These are phyloP conservation scores for Carapus acus DNA, from an alignment of 2,797 vertebrate species.

Conservation along the genomic window DNA sequence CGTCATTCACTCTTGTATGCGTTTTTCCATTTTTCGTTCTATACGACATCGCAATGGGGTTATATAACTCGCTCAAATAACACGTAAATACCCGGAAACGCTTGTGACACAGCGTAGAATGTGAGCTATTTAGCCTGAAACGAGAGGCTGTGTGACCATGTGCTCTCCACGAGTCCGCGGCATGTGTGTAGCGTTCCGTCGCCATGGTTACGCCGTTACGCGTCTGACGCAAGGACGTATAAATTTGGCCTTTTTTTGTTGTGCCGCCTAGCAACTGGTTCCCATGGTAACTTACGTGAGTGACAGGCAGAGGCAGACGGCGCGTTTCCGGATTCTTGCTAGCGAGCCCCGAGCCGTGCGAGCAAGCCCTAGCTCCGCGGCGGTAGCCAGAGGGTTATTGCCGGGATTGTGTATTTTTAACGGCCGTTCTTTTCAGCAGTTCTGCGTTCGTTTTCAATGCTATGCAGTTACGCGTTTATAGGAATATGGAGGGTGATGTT, in stretches of 20 bases:
- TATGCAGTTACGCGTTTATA: too few species aligned
- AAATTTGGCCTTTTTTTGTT: constrained; percentile 81
- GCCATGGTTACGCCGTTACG: constrained; percentile 79
- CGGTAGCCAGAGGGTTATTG: neutral
- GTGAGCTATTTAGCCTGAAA: constrained; percentile 17
- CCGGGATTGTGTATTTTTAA: neutral
- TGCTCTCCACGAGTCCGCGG: constrained; percentile 47
- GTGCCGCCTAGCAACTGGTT: constrained; percentile 84
- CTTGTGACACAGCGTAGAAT: neutral
- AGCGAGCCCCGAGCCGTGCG: too few species aligned
- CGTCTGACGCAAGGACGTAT: constrained; percentile 80
- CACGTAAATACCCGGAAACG: neutral
- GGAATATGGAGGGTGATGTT: too few species aligned
- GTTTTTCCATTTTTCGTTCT: too few species aligned
- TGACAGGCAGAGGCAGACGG: constrained; percentile 45
- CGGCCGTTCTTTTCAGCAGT: neutral
- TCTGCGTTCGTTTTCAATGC: too few species aligned
- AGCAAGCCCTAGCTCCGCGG: too few species aligned
- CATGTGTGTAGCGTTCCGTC: constrained; percentile 79
- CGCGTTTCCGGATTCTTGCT: constrained; percentile 61
- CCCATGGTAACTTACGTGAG: constrained; percentile 64
- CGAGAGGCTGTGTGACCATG: constrained; percentile 27
- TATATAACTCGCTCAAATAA: neutral
- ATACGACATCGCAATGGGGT: too few species aligned
- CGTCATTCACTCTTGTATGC: too few species aligned